phyloP scores from a whole-genome alignment of 2,113 vertebrate species.

The Neofelis nebulosa region DNA sequence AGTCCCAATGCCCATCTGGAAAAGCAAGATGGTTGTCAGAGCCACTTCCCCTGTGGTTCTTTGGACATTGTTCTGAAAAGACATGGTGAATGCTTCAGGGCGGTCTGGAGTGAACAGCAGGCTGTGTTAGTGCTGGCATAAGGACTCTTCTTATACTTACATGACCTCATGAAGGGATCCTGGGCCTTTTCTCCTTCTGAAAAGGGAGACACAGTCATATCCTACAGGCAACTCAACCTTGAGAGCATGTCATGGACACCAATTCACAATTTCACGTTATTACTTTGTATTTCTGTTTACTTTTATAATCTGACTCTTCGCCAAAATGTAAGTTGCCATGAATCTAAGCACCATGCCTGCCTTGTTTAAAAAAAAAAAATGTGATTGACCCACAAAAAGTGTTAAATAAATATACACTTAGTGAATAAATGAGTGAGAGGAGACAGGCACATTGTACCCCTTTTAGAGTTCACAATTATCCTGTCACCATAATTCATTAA shows the following conservation, averaged over 20 bases:
- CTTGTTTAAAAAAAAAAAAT: background rate
- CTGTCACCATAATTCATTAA: background rate
- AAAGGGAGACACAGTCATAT: background rate
- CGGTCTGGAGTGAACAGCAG: background rate
- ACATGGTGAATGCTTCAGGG: background rate
- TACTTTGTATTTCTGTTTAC: background rate
- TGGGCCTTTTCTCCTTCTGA: background rate
- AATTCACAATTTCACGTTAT: background rate
- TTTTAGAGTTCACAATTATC: background rate
- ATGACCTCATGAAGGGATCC: background rate
- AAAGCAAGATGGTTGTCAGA: background rate
- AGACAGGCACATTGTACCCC: background rate
- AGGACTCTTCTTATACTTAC: background rate
- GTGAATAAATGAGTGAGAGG: background rate
- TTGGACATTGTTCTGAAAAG: background rate
- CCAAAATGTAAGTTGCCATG: background rate
- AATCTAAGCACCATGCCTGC: background rate
- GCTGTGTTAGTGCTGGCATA: rapidly evolving
- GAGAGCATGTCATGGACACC: too few relatives aligned
- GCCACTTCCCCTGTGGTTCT: too few relatives aligned
- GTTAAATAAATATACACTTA: background rate
- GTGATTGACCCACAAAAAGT: background rate
- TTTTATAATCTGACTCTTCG: background rate
- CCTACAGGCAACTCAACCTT: background rate
- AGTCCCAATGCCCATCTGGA: background rate